Evolutionary conservation across 2,797 vertebrate species (phyloP), one percentile per base, ranked within the genome.

Genomic region (Picus viridis): DNA sequence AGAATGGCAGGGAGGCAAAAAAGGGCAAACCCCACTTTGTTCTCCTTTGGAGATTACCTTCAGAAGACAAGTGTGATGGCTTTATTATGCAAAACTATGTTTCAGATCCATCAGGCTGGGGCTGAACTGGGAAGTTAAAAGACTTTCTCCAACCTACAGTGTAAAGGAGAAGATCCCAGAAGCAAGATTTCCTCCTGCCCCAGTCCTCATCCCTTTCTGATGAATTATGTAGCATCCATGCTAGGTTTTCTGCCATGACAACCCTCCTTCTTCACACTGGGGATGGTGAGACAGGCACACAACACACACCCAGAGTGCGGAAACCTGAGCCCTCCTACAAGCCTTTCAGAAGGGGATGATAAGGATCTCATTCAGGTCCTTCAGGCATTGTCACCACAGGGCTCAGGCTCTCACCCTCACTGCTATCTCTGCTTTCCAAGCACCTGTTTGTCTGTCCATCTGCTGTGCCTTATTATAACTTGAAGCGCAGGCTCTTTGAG

Each of bases 151-250:
- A 5, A 2, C 3, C 41, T 17, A 2, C n/a, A 3, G 53, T 0
- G 29, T 1, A 3, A 16, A 10, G 45, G 63, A 10, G 1, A 8
- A 14, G 41, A 18, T 7, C 14, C 58, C 13, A 7, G 14, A 7
- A 18, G 34, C 32, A 18, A 5, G 74, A 53, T 20, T 5, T 15
- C 74, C 63, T 5, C 1, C 36, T 2, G 1, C 3, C 2, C 53
- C 11, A 3, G 32, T 7, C 61, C 76, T 54, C 14, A 2, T 3
- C 62, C 61, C 61, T 3, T 14, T 0, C 36, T 12, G 61, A 27
- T 6, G 39, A 4, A 4, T 10, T 0, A 12, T 0, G 10, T 3
- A 6, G 16, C 3, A 2, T 1, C 75, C 59, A 4, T 0, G 2
- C 47, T 0, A 3, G 0, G 3, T 3, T 41, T 7, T 6, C 24